Evolutionary conservation across 1,140 invertebrate species (phyloP).

Genomic region (Goniozus legneri): DNA sequence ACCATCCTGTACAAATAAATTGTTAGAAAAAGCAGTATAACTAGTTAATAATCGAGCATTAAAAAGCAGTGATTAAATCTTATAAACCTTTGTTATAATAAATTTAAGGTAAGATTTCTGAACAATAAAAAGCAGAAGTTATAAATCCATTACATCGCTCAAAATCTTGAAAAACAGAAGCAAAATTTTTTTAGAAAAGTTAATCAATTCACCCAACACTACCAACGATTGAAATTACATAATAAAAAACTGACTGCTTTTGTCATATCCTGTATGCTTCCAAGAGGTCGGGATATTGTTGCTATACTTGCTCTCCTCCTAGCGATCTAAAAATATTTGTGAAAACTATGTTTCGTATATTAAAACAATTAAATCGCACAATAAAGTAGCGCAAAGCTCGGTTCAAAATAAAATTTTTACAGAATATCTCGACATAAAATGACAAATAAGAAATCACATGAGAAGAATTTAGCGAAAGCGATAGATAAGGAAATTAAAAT

Average conservation of each 20-base stretch:
- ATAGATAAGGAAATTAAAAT: conserved; percentile 16
- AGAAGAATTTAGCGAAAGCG: conserved; percentile 9
- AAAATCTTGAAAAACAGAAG: conserved; percentile 2
- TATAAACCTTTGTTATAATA: conserved; percentile 1
- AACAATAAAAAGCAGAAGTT: not conserved
- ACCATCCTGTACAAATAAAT: not conserved
- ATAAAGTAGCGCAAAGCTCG: not conserved
- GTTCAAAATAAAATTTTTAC: not conserved
- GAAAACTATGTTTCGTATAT: not conserved
- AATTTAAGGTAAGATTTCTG: not conserved
- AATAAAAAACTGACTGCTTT: conserved; percentile 41
- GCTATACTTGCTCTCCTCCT: conserved; percentile 52
- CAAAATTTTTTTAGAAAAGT: not conserved
- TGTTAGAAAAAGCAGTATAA: conserved; percentile 1
- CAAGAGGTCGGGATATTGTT: conserved; percentile 47
- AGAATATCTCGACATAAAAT: not conserved
- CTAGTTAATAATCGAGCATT: no score
- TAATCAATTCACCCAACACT: no score
- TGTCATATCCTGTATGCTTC: conserved; percentile 35
- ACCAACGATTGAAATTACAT: not conserved
- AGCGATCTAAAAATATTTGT: conserved; percentile 41
- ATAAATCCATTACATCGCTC: not conserved
- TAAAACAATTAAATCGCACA: conserved; percentile 1
- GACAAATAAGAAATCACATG: not conserved
- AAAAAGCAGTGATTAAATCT: not conserved